Evolutionary conservation across 2,113 vertebrate genomes (phyloP).

Genomic region (Oceanites oceanicus): DNA sequence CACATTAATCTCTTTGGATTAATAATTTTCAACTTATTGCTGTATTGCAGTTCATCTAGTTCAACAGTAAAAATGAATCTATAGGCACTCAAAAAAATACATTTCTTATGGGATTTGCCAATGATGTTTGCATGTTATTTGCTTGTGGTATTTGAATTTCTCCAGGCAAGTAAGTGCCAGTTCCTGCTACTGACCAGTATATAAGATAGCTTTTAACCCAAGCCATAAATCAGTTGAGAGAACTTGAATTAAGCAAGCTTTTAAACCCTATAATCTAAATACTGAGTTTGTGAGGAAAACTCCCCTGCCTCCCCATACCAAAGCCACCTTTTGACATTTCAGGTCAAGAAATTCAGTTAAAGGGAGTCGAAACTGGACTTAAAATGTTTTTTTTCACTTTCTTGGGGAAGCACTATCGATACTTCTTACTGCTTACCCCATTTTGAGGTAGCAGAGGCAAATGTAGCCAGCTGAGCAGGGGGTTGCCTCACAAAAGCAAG

Average conservation of each 20-base stretch:
- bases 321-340: neutral
- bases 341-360: neutral
- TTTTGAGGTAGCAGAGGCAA: neutral
- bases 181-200: neutral
- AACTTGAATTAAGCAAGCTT: neutral
- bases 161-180: neutral
- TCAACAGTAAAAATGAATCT: neutral
- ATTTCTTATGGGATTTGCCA: neutral
- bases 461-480: neutral
- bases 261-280: neutral
- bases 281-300: neutral
- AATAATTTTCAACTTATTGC: neutral
- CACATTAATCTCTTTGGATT: neutral
- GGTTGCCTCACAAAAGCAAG: neutral
- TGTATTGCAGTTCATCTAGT: neutral
- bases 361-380: neutral
- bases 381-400: neutral
- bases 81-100: neutral
- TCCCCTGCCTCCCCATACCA: too few relatives aligned
- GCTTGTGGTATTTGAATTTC: neutral
- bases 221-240: neutral
- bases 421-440: neutral
- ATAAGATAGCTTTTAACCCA: neutral
- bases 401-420: neutral
- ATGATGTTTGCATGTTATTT: neutral